Evolutionary conservation across 2,113 vertebrate genomes (phyloP).

Genomic region (Sinocyclocheilus rhinocerous): DNA sequence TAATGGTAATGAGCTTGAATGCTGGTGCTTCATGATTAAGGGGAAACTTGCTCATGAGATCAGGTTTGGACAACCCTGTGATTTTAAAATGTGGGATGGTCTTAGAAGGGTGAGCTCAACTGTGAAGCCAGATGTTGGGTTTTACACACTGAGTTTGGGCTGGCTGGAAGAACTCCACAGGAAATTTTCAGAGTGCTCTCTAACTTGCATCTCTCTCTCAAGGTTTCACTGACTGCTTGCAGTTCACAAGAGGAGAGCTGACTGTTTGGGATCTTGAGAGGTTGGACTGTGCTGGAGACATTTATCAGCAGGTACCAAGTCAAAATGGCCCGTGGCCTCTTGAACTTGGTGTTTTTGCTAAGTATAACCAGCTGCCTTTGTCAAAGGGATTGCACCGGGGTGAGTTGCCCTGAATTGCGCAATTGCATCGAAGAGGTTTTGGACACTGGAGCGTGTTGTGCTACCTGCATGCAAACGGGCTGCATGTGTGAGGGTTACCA

Average conservation of each 20-base stretch:
- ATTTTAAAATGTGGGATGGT: slow-evolving; percentile 56
- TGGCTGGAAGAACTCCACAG: slow-evolving; percentile 70
- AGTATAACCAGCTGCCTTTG: slow-evolving; percentile 45
- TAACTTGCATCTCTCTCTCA: slow-evolving; percentile 67
- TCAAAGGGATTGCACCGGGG: slow-evolving; percentile 83
- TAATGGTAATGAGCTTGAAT: slow-evolving; percentile 22
- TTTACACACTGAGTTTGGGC: slow-evolving; percentile 62
- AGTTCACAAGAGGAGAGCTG: slow-evolving; percentile 50
- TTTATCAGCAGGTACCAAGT: slow-evolving; percentile 21
- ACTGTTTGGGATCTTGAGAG: slow-evolving; percentile 35
- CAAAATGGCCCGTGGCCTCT: slow-evolving; percentile 52
- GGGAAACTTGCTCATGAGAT: slow-evolving; percentile 48
- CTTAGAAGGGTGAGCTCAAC: slow-evolving; percentile 55
- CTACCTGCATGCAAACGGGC: slow-evolving; percentile 83
- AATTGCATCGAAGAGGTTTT: slow-evolving; percentile 88
- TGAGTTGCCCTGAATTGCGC: slow-evolving; percentile 80
- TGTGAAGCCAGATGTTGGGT: slow-evolving; percentile 76
- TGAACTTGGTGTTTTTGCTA: slow-evolving; percentile 67
- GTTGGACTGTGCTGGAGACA: slow-evolving; percentile 48
- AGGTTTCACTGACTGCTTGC: slow-evolving; percentile 71
- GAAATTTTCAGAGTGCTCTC: slow-evolving; percentile 65
- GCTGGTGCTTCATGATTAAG: slow-evolving; percentile 45
- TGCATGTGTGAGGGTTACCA: slow-evolving; percentile 94
- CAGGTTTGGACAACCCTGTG: slow-evolving; percentile 45
- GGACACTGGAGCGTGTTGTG: slow-evolving; percentile 82